Conservation (phyloP, 2,888 invertebrate species). For the Noctua fimbriata region DNA sequence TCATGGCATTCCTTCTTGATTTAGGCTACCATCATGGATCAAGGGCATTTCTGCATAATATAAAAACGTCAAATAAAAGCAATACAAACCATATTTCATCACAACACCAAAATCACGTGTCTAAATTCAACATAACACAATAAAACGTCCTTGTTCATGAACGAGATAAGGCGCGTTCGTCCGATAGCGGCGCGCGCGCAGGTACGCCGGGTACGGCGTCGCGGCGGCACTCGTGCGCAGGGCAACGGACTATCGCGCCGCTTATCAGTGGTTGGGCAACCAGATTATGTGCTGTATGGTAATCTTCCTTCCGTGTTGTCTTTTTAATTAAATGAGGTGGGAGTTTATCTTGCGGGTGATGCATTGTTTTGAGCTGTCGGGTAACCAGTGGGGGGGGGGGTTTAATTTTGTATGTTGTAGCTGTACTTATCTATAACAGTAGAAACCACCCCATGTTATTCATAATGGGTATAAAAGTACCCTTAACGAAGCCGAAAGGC, state of each 20-base stretch:
- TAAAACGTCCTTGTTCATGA: constrained; percentile 63
- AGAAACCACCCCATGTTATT: too few relatives aligned
- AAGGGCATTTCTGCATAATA: neutral
- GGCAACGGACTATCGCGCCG: constrained; percentile 65
- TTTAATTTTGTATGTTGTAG: neutral
- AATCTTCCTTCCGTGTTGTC: constrained; percentile 45
- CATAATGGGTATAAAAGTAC: too few relatives aligned
- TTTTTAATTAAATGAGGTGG: constrained; percentile 26
- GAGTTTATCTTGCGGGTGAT: constrained; percentile 19
- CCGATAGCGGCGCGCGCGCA: constrained; percentile 61
- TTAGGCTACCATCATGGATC: neutral
- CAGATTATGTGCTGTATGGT: constrained; percentile 40
- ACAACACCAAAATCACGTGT: constrained; percentile 54
- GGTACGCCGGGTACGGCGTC: constrained; percentile 48
- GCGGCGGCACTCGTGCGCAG: constrained; percentile 55
- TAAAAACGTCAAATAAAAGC: constrained; percentile 10
- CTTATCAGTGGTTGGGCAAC: constrained; percentile 62
- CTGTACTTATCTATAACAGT: neutral
- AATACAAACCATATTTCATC: constrained; percentile 48
- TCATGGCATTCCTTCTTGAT: neutral
- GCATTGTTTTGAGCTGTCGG: constrained; percentile 5
- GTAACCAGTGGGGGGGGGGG: too few relatives aligned
- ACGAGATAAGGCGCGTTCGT: constrained; percentile 69
- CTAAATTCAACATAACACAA: constrained; percentile 57
- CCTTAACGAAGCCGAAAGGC: too few relatives aligned